Evolutionary conservation across 2,797 vertebrate species (phyloP).

Genomic region (Etheostoma perlongum): DNA sequence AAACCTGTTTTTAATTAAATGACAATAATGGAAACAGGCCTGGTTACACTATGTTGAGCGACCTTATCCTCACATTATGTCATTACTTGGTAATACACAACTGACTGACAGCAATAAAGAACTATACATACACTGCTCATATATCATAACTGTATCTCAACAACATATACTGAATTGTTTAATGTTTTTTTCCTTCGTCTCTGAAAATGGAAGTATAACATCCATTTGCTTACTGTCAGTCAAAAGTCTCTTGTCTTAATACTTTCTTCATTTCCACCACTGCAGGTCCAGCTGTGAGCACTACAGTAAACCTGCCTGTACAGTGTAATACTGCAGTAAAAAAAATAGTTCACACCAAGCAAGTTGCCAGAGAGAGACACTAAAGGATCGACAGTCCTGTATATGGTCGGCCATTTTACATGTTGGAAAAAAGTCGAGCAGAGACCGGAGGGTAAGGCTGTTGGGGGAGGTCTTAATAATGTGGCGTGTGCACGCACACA

Average conservation of each 20-base stretch:
- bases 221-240: constrained; percentile 11
- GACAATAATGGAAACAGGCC: not conserved
- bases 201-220: constrained; percentile 17
- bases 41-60: not conserved
- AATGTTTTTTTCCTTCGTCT: not conserved
- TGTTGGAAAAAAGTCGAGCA: constrained; percentile 37
- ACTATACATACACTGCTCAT: not conserved
- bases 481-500: not conserved
- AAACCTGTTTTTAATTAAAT: constrained; percentile 22
- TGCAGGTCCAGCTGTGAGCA: constrained; percentile 4
- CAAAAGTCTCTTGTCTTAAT: not conserved
- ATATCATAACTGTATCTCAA: not conserved
- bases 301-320: not conserved
- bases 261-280: not conserved
- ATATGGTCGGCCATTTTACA: constrained; percentile 65
- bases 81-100: constrained; percentile 1
- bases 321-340: not conserved
- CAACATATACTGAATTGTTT: not conserved
- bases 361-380: constrained; percentile 17
- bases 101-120: not conserved
- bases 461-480: constrained; percentile 50
- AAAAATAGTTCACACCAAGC: not conserved
- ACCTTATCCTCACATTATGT: constrained; percentile 4
- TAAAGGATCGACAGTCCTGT: constrained; percentile 33
- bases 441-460: constrained; percentile 35